These are phyloP conservation scores for Macrophya alboannulata DNA, from an alignment of 2,888 invertebrate species.

Conservation along the genomic window DNA sequence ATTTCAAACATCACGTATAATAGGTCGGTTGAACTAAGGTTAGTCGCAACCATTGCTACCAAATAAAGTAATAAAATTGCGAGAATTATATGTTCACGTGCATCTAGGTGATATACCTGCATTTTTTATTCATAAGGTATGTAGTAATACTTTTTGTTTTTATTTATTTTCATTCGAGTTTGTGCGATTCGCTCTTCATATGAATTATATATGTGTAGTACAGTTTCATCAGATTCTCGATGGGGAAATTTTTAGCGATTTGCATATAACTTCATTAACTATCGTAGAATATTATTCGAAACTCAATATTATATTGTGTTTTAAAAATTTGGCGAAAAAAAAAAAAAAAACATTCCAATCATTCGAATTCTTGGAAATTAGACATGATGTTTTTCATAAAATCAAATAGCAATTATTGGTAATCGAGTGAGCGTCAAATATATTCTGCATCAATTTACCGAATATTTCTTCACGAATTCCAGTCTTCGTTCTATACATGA, in stretches of 20 bases:
- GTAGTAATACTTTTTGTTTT: neutral
- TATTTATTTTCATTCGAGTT: neutral
- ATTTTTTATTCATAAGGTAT: neutral
- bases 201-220: no score
- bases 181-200: no score
- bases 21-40: neutral
- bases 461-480: neutral
- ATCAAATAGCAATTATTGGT: neutral
- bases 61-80: constrained; percentile 21
- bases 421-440: neutral
- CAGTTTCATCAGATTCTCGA: neutral
- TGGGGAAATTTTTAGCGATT: neutral
- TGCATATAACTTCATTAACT: neutral
- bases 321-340: neutral
- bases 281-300: neutral
- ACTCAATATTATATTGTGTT: neutral
- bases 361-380: neutral
- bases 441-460: neutral
- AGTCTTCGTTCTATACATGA: neutral
- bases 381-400: neutral
- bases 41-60: constrained; percentile 2
- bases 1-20: neutral
- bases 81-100: neutral
- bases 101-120: neutral
- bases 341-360: neutral